Percentiles rank a stretch among this genome's conserved stretches.
Evolutionary conservation across 2,888 invertebrate species (phyloP).

Genomic region (Drosophila longiperda): DNA sequence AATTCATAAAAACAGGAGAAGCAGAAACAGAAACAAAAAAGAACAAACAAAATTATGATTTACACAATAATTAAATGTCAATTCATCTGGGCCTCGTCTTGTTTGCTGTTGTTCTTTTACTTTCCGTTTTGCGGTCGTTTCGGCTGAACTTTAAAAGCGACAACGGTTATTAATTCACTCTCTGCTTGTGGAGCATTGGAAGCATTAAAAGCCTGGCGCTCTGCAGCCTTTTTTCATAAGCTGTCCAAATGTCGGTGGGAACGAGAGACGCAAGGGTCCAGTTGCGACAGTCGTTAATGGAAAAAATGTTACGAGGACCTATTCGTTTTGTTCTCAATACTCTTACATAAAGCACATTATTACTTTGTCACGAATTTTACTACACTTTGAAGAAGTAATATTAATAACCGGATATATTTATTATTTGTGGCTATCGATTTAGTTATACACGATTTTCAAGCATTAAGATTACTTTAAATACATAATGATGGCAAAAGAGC

Average conservation of each 20-base stretch:
- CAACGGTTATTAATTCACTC: constrained; percentile 70
- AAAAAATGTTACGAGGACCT: constrained; percentile 57
- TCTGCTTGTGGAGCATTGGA: constrained; percentile 23
- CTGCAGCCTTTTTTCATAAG: constrained; percentile 25
- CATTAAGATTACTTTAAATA: neutral
- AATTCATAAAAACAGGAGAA: constrained; percentile 5
- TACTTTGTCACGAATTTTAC: neutral
- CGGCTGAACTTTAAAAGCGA: constrained; percentile 58
- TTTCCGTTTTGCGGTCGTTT: constrained; percentile 36
- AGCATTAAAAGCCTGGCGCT: constrained; percentile 47
- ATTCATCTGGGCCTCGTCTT: constrained; percentile 59
- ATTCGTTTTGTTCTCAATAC: constrained; percentile 32
- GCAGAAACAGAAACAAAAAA: constrained; percentile 9
- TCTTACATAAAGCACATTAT: neutral
- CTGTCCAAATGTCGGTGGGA: constrained; percentile 32
- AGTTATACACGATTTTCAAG: neutral
- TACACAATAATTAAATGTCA: constrained; percentile 77
- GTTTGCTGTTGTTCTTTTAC: constrained; percentile 19
- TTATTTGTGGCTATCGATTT: neutral
- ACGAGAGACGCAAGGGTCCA: constrained; percentile 4
- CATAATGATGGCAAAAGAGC: neutral
- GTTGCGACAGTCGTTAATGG: constrained; percentile 64
- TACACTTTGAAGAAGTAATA: neutral
- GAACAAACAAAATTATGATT: constrained; percentile 65
- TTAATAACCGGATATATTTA: neutral